These are phyloP conservation scores for Cephus cinctus DNA, from an alignment of 1,140 invertebrate species.

Conservation along the genomic window DNA sequence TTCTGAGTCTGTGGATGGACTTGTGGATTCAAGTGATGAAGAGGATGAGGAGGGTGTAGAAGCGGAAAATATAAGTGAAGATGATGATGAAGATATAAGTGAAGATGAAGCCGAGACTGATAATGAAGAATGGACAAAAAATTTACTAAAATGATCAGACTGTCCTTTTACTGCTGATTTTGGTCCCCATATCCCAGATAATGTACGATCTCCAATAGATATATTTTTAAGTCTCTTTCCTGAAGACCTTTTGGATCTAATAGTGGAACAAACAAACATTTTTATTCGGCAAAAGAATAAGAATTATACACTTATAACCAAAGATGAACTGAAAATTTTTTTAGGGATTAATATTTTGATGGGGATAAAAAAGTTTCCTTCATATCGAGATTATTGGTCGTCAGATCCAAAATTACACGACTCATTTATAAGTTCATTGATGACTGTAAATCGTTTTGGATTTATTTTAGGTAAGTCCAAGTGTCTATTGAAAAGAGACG, in stretches of 20 bases:
- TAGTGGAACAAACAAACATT: conserved; percentile 15
- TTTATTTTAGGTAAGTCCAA: too few relatives aligned
- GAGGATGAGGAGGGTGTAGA: background rate
- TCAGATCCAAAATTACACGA: conserved; percentile 17
- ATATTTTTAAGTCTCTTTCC: conserved; percentile 15
- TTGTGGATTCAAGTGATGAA: background rate
- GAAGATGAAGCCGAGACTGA: background rate
- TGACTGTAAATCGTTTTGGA: conserved; percentile 18
- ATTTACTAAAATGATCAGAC: background rate
- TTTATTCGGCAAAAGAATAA: conserved; percentile 13
- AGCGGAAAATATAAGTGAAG: too few relatives aligned
- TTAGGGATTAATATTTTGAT: conserved; percentile 27
- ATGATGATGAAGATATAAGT: background rate
- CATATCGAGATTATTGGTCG: conserved; percentile 25
- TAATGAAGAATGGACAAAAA: conserved; percentile 5
- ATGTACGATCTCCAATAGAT: conserved; percentile 2
- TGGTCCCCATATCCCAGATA: conserved; percentile 15
- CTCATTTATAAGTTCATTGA: conserved; percentile 15
- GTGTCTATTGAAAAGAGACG: too few relatives aligned
- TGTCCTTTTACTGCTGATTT: conserved; percentile 9
- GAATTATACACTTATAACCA: conserved; percentile 8
- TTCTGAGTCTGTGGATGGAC: background rate
- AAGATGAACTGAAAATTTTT: conserved; percentile 17
- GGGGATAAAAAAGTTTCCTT: conserved; percentile 23
- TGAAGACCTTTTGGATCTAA: conserved; percentile 9